Conservation (phyloP, 37 sponge, comb jelly and placozoan genomes). For the Spongilla lacustris region DNA sequence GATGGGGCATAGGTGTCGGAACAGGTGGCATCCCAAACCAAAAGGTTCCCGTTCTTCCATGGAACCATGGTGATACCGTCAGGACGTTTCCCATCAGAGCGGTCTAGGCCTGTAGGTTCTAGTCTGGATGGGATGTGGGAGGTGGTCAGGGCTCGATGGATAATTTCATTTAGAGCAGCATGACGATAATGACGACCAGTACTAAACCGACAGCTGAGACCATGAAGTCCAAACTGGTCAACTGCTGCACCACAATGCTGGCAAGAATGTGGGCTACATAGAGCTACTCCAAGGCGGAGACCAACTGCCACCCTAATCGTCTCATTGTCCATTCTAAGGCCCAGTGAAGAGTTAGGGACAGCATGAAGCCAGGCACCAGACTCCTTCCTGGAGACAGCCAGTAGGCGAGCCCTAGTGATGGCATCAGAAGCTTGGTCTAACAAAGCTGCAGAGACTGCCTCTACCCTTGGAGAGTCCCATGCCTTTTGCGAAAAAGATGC, state of each 20-base stretch:
- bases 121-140: slow-evolving; percentile 35
- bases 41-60: slow-evolving; percentile 33
- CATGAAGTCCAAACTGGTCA: slow-evolving; percentile 28
- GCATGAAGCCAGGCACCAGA: no score
- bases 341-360: no score
- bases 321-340: no score
- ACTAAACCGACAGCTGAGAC: slow-evolving; percentile 41
- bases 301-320: no score
- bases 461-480: background rate
- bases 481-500: background rate
- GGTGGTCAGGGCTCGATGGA: slow-evolving; percentile 38
- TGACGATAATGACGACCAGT: slow-evolving; percentile 32
- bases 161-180: slow-evolving; percentile 29
- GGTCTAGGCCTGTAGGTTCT: slow-evolving; percentile 29
- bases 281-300: background rate
- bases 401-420: no score
- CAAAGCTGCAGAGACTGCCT: background rate
- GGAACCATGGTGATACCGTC: slow-evolving; percentile 19
- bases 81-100: slow-evolving; percentile 37
- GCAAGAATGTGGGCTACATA: slow-evolving; percentile 44
- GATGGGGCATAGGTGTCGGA: slow-evolving; percentile 38
- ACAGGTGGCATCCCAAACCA: slow-evolving; percentile 6
- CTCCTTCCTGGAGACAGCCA: no score
- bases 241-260: slow-evolving; percentile 37
- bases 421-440: no score